phyloP scores from a whole-genome alignment of 2,888 invertebrate genomes.

The Acleris emargana region DNA sequence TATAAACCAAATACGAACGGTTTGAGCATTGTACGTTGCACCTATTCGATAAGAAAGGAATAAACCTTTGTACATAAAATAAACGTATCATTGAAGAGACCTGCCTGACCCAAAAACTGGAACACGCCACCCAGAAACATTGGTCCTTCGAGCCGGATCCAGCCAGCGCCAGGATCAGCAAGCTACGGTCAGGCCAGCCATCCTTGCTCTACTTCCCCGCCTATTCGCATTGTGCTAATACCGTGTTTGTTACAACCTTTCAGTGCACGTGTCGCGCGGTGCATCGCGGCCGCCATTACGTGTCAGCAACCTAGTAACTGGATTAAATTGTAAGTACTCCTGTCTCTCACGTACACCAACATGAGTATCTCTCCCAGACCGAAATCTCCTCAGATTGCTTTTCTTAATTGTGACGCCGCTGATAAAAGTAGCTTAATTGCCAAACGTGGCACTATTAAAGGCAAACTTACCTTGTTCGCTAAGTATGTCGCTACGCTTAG shows the following conservation, averaged over 20 bases:
- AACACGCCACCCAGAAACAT: neutral
- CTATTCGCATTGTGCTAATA: neutral
- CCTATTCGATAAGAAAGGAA: too few species aligned
- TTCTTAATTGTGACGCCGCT: too few species aligned
- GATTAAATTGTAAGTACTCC: neutral
- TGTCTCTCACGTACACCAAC: neutral
- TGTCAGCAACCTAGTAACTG: neutral
- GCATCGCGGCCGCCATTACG: neutral
- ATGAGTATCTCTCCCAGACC: neutral
- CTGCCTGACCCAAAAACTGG: neutral
- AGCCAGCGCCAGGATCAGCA: neutral
- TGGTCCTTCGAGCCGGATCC: constrained; percentile 2
- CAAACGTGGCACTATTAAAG: neutral
- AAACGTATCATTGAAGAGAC: too few species aligned
- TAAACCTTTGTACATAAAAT: too few species aligned
- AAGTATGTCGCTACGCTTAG: neutral
- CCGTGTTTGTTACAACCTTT: neutral
- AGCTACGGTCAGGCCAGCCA: neutral
- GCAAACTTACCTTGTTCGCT: neutral
- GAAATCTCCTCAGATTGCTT: neutral
- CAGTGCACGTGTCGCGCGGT: neutral
- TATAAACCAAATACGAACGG: too few species aligned
- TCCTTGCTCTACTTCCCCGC: neutral
- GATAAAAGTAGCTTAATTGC: too few species aligned
- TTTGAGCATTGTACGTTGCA: too few species aligned